Base-by-base conservation (phyloP, 2,797 vertebrate species). In the Rhinichthys osculus region DNA sequence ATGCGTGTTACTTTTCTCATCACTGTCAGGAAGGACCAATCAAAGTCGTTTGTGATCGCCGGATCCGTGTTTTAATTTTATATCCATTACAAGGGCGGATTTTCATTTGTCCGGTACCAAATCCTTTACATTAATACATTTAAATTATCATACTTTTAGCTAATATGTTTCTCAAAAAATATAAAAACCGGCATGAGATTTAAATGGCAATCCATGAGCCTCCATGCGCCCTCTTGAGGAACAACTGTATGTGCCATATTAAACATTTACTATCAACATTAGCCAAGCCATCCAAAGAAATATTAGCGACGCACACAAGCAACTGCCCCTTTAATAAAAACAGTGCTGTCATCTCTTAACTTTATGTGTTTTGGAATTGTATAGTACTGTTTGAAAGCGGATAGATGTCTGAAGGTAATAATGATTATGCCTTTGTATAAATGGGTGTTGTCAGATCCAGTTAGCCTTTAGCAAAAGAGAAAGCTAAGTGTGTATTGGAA, bases 261-360 rank as follows among this genome's bases (percentile, higher is more conserved):
- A 17, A 66, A 0, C 11, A 6, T 19, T 33, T n/a, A 16, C 9
- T 17, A 10, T 35, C 7, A 69, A 66, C 21, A 17, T 30, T 27
- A 42, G 54, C 57, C 16, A 11, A 78, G 54, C 77, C n/a, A 19
- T 14, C 54, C 23, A 44, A 62, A 62, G 21, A 78, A 40, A 17
- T 44, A 2, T 90, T 87, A 54, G 19, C 27, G 91, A 92, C 92
- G 93, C 92, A 94, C 91, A 89, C 91, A 73, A 94, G 93, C 89
- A 92, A 19, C 44, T 40, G 70, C 57, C 30, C 35, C 69, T 85
- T 85, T 80, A 89, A 81, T 70, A 84, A 78, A 67, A 13, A 10
- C 44, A n/a, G 64, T 44, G n/a, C 35, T 84, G 64, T 54, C 74
- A 70, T 40, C 33, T 84, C 21, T 21, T 7, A 70, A 40, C 16